Percentiles rank a stretch among this genome's conserved stretches.
Evolutionary conservation across 2,888 invertebrate genomes (phyloP).

Genomic region (Trichacis sp.): DNA sequence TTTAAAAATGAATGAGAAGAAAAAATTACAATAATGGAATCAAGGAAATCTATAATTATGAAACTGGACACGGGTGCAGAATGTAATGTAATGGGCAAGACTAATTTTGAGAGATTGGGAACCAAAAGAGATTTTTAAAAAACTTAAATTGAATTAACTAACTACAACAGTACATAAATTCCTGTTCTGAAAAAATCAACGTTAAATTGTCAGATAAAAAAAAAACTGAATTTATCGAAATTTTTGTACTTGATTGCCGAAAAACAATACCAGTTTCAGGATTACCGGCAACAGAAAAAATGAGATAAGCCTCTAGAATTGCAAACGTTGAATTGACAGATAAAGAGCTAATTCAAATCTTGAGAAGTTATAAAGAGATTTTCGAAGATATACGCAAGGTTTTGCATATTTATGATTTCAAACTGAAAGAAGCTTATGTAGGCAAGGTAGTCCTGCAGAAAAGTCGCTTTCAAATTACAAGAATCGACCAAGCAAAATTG

Average conservation of each 20-base stretch:
- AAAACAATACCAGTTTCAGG: constrained; percentile 4
- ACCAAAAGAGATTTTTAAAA: background rate
- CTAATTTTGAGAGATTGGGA: background rate
- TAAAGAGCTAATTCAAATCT: background rate
- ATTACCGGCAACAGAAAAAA: constrained; percentile 6
- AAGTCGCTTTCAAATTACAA: constrained; percentile 7
- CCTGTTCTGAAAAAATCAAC: background rate
- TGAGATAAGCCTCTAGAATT: constrained; percentile 11
- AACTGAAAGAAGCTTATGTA: constrained; percentile 18
- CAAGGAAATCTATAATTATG: too few species aligned
- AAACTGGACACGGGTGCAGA: background rate
- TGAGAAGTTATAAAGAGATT: constrained; percentile 12
- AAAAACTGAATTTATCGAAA: background rate
- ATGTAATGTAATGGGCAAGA: background rate
- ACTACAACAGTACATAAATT: constrained; percentile 1
- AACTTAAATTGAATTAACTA: background rate
- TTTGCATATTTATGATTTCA: constrained; percentile 21
- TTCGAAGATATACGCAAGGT: constrained; percentile 35
- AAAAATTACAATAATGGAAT: too few species aligned
- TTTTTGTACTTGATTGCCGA: background rate
- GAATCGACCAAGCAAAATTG: background rate
- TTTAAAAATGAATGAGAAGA: too few species aligned
- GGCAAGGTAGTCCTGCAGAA: constrained; percentile 15
- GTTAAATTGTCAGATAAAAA: constrained; percentile 3
- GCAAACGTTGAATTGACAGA: background rate